Evolutionary conservation across 2,113 vertebrate species (phyloP).

Genomic region (Barbus barbus): DNA sequence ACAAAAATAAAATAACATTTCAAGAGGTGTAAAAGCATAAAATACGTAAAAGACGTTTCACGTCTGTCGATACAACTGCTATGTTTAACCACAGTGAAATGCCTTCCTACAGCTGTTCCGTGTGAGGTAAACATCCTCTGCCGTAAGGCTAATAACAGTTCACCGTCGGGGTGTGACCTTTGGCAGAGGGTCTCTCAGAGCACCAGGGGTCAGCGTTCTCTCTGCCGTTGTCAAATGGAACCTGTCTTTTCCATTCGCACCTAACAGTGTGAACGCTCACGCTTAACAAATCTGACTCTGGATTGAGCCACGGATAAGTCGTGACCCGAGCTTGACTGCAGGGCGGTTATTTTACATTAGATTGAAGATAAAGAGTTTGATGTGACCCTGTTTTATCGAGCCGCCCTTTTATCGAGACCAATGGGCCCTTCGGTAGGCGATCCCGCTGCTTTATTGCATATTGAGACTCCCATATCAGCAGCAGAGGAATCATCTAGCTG

Average conservation of each 20-base stretch:
- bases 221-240: conserved; percentile 29
- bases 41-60: not conserved
- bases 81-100: conserved; percentile 10
- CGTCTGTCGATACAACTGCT: not conserved
- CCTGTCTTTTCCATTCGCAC: conserved; percentile 51
- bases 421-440: conserved; percentile 58
- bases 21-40: not conserved
- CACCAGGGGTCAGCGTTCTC: not conserved
- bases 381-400: conserved; percentile 63
- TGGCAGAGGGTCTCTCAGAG: not conserved
- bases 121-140: conserved; percentile 13
- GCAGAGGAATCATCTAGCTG: conserved; percentile 60
- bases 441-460: conserved; percentile 69
- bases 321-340: conserved; percentile 49
- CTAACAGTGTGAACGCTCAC: conserved; percentile 23
- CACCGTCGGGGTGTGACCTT: conserved; percentile 5
- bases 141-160: not conserved
- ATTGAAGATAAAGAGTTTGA: conserved; percentile 73
- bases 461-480: conserved; percentile 62
- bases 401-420: conserved; percentile 67
- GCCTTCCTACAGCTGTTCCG: not conserved
- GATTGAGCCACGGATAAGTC: conserved; percentile 33
- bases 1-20: not conserved
- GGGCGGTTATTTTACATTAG: conserved; percentile 63
- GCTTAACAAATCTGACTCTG: conserved; percentile 48